Evolutionary conservation across 2,113 vertebrate genomes (phyloP), one percentile per base, ranked within the genome.

Genomic region (Phaethon lepturus): DNA sequence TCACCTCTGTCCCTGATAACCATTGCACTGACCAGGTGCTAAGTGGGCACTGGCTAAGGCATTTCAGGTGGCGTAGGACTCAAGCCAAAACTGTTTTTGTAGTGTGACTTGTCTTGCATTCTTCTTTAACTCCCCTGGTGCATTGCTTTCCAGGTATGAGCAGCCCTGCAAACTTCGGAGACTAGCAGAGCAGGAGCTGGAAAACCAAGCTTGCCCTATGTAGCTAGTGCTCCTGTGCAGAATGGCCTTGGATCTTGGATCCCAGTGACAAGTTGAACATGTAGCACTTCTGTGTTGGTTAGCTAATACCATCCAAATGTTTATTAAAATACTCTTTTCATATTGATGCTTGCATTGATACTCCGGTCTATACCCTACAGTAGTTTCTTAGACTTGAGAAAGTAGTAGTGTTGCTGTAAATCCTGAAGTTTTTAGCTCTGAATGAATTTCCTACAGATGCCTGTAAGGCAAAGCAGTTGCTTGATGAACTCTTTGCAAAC

Each of bases 111-210:
- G 16, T 40, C n/a, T 29, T 20, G 1, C 2, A 1, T 73, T 69
- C 5, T 88, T 38, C 49, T 58, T 23, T 18, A 31, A 5, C 58
- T 87, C 19, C 26, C 5, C 4, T 33, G 17, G 10, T 74, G 9
- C 1, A 0, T 74, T 67, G 40, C 25, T 81, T 71, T 55, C 56
- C 26, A 16, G 33, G 16, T 0, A 1, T 11, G 35, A 33, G 40
- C 59, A 50, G 58, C 35, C 33, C 82, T 62, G 69, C 38, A 66
- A 11, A 5, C 40, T 56, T 31, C 0, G 6, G 67, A 19, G 49
- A 5, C 12, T 1, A 22, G 33, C 58, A 58, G 26, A 69, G 31
- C 50, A n/a, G 83, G 50, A 73, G 80, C 56, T 86, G 49, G 25
- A 29, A 28, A 47, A 33, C 69, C 64, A 56, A 35, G 20, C 8